Evolutionary conservation across 2,797 vertebrate genomes (phyloP).

Genomic region (Ptychadena robeensis): DNA sequence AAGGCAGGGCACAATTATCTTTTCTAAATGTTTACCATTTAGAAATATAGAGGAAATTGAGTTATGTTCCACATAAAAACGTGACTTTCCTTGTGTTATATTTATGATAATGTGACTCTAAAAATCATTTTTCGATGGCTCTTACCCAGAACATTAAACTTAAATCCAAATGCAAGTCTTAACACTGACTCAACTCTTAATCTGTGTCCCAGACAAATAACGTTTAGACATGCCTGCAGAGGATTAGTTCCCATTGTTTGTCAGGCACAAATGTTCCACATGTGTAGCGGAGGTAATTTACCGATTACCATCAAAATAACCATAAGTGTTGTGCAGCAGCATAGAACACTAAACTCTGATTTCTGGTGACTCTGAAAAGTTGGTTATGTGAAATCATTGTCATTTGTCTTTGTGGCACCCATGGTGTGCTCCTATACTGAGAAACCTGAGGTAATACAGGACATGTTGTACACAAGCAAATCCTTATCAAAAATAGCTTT

Average conservation of each 20-base stretch:
- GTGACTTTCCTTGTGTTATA: too few relatives aligned
- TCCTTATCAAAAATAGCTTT: constrained; percentile 1
- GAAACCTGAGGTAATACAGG: too few relatives aligned
- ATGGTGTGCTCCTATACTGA: neutral
- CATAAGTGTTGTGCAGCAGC: too few relatives aligned
- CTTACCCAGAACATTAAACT: neutral
- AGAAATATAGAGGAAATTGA: too few relatives aligned
- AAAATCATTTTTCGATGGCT: too few relatives aligned
- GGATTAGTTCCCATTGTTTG: neutral
- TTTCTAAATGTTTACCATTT: too few relatives aligned
- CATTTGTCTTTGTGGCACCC: neutral
- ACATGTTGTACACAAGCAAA: constrained; percentile 7
- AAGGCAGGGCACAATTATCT: too few relatives aligned
- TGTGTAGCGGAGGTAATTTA: neutral
- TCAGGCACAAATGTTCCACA: neutral
- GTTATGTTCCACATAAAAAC: too few relatives aligned
- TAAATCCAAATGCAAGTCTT: constrained; percentile 10
- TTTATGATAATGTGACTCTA: too few relatives aligned
- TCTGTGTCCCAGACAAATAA: constrained; percentile 17
- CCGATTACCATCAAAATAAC: neutral
- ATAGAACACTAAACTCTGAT: too few relatives aligned
- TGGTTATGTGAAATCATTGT: too few relatives aligned
- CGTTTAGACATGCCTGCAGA: constrained; percentile 1
- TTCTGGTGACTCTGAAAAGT: too few relatives aligned
- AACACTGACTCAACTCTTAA: neutral